Evolutionary conservation across 2,797 vertebrate genomes (phyloP).

Genomic region (Vipera latastei): DNA sequence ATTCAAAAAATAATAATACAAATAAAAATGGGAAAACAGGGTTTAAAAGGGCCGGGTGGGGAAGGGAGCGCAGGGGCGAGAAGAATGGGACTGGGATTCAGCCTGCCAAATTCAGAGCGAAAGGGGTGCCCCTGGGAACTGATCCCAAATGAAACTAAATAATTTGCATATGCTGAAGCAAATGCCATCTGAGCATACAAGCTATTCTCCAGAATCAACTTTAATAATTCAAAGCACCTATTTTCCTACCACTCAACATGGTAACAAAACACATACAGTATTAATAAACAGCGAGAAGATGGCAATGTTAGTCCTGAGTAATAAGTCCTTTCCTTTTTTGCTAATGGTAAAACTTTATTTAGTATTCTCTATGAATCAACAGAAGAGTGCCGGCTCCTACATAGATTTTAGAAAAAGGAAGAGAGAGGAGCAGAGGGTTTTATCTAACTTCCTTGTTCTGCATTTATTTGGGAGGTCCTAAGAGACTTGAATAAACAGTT

Average conservation of each 20-base stretch:
- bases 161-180: constrained; percentile 81
- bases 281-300: constrained; percentile 52
- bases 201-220: constrained; percentile 74
- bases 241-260: constrained; percentile 67
- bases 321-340: constrained; percentile 25
- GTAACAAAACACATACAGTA: constrained; percentile 60
- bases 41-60: constrained; percentile 7
- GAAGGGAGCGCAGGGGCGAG: constrained; percentile 16
- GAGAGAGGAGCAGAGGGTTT: constrained; percentile 59
- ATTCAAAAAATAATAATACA: constrained; percentile 14
- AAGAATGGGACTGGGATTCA: constrained; percentile 44
- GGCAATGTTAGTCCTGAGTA: constrained; percentile 25
- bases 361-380: constrained; percentile 27
- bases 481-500: constrained; percentile 81
- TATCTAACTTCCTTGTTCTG: constrained; percentile 70
- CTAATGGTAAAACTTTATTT: constrained; percentile 50
- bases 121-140: constrained; percentile 77
- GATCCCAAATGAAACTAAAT: constrained; percentile 84
- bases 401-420: constrained; percentile 18
- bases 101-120: constrained; percentile 77
- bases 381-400: neutral
- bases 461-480: constrained; percentile 69
- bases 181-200: constrained; percentile 73
- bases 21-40: neutral
- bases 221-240: constrained; percentile 80